A percentile compares a stretch with the other conserved stretches of the same genome.
These are phyloP conservation scores for Drosophila varians DNA, from an alignment of 1,140 invertebrate genomes.

Conservation along the genomic window DNA sequence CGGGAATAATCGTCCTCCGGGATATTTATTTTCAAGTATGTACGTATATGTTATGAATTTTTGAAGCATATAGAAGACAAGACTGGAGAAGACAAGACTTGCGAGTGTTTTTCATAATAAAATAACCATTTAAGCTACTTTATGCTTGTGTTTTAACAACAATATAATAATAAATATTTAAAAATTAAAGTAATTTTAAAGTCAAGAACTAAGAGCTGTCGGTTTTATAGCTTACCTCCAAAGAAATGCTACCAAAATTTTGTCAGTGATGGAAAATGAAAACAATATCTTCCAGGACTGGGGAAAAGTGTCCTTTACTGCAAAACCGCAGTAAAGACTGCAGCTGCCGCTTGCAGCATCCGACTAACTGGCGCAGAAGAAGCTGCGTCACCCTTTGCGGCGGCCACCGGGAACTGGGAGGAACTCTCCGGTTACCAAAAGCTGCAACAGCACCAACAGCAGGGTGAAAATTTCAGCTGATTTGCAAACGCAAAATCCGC, in stretches of 20 bases:
- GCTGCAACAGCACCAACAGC: conserved; percentile 5
- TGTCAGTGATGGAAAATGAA: background rate
- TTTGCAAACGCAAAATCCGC: conserved; percentile 62
- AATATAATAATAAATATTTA: too few relatives aligned
- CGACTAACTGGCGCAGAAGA: conserved; percentile 14
- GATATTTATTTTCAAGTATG: background rate
- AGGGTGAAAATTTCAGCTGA: conserved; percentile 40
- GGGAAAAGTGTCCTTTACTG: background rate
- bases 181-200: too few relatives aligned
- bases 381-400: conserved; percentile 22
- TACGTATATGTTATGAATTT: background rate
- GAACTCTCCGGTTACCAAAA: conserved; percentile 6
- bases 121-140: too few relatives aligned
- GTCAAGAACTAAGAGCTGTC: too few relatives aligned
- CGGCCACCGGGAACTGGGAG: conserved; percentile 30
- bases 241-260: background rate
- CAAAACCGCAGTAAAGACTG: conserved; percentile 8
- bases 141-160: too few relatives aligned
- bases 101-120: too few relatives aligned
- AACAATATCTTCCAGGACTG: background rate
- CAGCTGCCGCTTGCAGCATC: conserved; percentile 22
- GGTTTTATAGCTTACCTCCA: too few relatives aligned
- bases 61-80: too few relatives aligned
- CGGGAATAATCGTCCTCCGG: background rate
- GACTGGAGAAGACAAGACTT: too few relatives aligned